Evolutionary conservation across 2,113 vertebrate genomes (phyloP).

Genomic region (Himantopus leucocephalus): DNA sequence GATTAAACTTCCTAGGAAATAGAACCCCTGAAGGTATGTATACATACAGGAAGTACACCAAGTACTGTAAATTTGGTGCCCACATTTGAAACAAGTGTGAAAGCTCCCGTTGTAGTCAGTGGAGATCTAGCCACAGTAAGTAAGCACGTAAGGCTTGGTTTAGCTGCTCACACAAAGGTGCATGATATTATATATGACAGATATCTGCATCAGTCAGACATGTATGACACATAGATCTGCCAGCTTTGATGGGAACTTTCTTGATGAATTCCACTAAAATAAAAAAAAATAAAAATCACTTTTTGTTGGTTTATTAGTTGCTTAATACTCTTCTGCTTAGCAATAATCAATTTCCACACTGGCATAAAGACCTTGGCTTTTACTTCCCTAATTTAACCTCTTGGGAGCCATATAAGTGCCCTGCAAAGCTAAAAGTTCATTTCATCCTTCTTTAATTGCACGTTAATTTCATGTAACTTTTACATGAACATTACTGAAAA

Average conservation of each 20-base stretch:
- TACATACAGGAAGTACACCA: not conserved
- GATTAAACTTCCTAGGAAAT: not conserved
- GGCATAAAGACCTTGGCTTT: not conserved
- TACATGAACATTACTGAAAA: not conserved
- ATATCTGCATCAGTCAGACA: not conserved
- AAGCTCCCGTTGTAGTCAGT: not conserved
- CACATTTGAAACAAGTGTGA: not conserved
- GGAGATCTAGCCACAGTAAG: not conserved
- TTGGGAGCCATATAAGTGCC: not conserved
- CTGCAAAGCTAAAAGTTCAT: not conserved
- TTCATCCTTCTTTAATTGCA: slow-evolving; percentile 43
- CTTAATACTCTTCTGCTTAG: not conserved
- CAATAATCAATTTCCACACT: not conserved
- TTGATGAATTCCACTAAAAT: not conserved
- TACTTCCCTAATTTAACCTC: slow-evolving; percentile 7
- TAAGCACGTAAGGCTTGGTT: not conserved
- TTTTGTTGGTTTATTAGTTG: not conserved
- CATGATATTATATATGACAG: not conserved
- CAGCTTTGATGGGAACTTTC: not conserved
- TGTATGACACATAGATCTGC: not conserved
- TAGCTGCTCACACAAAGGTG: not conserved
- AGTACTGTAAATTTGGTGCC: not conserved
- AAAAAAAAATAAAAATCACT: not conserved
- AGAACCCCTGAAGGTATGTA: not conserved
- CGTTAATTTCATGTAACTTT: slow-evolving; percentile 47